Evolutionary conservation across 2,888 invertebrate species (phyloP), one percentile per base, ranked within the genome.

Genomic region (Drosophila lutescens): DNA sequence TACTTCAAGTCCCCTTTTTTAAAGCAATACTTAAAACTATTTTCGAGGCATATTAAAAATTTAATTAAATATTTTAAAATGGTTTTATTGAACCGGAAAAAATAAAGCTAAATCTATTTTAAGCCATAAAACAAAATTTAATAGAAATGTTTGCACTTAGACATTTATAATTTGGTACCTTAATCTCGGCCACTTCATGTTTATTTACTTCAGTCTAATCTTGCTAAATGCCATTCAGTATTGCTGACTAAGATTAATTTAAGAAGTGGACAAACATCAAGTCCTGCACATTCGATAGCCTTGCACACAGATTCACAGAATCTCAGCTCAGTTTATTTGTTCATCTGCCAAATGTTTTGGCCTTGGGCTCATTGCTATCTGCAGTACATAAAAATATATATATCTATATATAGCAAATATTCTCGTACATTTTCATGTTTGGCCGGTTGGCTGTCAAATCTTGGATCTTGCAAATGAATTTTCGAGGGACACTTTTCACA

Each of bases 391-490:
- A 36, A 46, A 60, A 49, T 38, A 30, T 50, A 30, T 23, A 1
- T 41, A 12, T 30, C n/a, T n/a, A n/a, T 23, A 1, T 36, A 9
- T 47, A 30, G 30, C 0, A 30, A 8, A 26, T 20, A 5, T 40
- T 9, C 49, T 41, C 46, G 36, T 26, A 32, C 15, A 51, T 55
- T 51, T 71, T 34, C 46, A 51, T 49, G 58, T 67, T 43, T 54
- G 61, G 61, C 49, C 17, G 54, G 36, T 46, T 53, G 36, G 36
- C 49, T 53, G 32, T 32, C 51, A 72, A 60, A 70, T 60, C 47
- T 38, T 32, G 53, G 32, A 59, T 60, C 58, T 65, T 23, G 53
- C 54, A 63, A 73, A 76, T 57, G 60, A 69, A 69, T 79, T 66
- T 51, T 59, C 41, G 68, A 26, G 51, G 65, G 65, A 17, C 67